Evolutionary conservation across 1,140 invertebrate genomes (phyloP).

Genomic region (Heliconius melpomene): DNA sequence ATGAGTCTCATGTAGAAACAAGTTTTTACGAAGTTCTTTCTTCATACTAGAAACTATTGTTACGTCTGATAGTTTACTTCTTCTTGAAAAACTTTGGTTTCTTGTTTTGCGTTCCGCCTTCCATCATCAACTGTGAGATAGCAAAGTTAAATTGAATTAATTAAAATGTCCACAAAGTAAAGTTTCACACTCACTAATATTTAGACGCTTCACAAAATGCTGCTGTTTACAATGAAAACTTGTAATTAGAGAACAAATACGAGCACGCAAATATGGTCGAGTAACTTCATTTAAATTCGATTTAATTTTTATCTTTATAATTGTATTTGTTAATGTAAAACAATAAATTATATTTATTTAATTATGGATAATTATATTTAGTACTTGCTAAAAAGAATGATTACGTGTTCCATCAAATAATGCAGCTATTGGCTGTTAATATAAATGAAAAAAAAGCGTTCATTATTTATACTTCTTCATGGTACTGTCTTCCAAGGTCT

Average conservation of each 20-base stretch:
- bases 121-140: neutral
- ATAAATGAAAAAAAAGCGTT: neutral
- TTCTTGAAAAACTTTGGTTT: conserved; percentile 21
- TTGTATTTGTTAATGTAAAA: neutral
- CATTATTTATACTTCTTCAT: conserved; percentile 11
- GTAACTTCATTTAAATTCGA: neutral
- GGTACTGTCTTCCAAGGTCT: conserved; percentile 8
- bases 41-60: conserved; percentile 22
- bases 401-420: neutral
- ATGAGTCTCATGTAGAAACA: conserved; percentile 15
- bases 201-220: neutral
- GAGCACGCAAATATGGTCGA: neutral
- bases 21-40: conserved; percentile 20
- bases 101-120: conserved; percentile 3
- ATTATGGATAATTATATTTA: neutral
- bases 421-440: neutral
- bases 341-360: conserved; percentile 7
- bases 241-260: neutral
- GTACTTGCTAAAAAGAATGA: neutral
- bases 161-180: neutral
- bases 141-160: neutral
- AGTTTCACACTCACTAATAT: neutral
- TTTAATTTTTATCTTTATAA: neutral
- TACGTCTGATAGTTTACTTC: conserved; percentile 21
- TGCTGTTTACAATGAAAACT: neutral